phyloP scores from a whole-genome alignment of 37 sponge, comb jelly and placozoan species.

The Theonella swinhoei region DNA sequence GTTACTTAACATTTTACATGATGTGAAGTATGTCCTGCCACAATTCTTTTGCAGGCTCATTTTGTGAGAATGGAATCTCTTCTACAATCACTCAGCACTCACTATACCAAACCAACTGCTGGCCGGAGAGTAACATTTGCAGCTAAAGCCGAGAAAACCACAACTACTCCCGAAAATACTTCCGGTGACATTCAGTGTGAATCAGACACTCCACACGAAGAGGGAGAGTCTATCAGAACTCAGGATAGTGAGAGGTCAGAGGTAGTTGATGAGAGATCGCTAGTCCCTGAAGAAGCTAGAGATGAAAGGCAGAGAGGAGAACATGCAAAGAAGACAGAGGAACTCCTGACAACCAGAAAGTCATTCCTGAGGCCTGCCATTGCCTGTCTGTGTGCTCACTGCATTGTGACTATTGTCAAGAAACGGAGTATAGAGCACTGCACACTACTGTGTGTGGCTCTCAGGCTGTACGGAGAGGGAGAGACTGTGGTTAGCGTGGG shows the following conservation, averaged over 20 bases:
- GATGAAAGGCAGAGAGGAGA: neutral
- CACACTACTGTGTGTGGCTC: neutral
- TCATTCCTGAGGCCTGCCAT: neutral
- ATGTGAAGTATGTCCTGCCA: neutral
- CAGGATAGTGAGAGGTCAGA: too few species aligned
- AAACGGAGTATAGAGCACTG: neutral
- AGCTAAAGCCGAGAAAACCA: too few species aligned
- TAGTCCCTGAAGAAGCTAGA: too few species aligned
- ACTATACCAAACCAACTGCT: neutral
- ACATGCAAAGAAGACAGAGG: neutral
- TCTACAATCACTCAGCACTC: neutral
- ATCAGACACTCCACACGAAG: too few species aligned
- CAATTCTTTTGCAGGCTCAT: neutral
- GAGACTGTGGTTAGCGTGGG: neutral
- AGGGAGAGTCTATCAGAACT: too few species aligned
- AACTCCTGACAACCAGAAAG: neutral
- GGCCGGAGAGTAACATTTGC: neutral
- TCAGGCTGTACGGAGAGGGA: neutral
- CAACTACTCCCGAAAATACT: too few species aligned
- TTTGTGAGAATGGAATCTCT: neutral
- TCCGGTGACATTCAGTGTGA: too few species aligned
- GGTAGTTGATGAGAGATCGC: too few species aligned
- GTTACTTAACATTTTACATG: neutral
- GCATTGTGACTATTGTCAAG: neutral
- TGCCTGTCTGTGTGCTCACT: neutral